A percentile compares a stretch with the other conserved stretches of the same genome.
Evolutionary conservation across 2,888 invertebrate species (phyloP).

Genomic region (Nephrotoma flavescens): DNA sequence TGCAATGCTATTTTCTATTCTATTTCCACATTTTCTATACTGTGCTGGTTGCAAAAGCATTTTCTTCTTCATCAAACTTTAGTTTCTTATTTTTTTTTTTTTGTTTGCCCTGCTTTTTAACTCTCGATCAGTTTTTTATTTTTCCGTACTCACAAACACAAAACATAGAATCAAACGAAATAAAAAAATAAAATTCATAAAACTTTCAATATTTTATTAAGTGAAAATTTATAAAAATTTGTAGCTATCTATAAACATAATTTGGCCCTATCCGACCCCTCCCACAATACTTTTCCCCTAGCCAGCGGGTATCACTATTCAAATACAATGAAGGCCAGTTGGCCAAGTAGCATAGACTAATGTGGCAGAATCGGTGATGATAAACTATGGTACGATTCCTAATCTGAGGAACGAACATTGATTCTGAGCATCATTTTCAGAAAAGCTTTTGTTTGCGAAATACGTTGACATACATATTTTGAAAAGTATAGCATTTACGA

Average conservation of each 20-base stretch:
- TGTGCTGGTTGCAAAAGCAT: background rate
- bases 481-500: too few relatives aligned
- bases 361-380: too few relatives aligned
- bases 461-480: too few relatives aligned
- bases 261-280: too few relatives aligned
- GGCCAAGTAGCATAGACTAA: too few relatives aligned
- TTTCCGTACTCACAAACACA: background rate
- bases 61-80: background rate
- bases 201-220: background rate
- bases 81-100: background rate
- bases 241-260: background rate
- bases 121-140: background rate
- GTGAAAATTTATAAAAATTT: background rate
- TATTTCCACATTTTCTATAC: background rate
- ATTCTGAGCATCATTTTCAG: too few relatives aligned
- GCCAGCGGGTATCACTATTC: too few relatives aligned
- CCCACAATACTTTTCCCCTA: too few relatives aligned
- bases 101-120: background rate
- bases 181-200: background rate
- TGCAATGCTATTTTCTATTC: background rate
- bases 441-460: too few relatives aligned
- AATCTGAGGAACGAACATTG: too few relatives aligned
- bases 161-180: background rate
- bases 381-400: too few relatives aligned
- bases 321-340: too few relatives aligned